Evolutionary conservation across 1,140 invertebrate species (phyloP), one percentile per base, ranked within the genome.

Genomic region (Leptinotarsa lineolata): DNA sequence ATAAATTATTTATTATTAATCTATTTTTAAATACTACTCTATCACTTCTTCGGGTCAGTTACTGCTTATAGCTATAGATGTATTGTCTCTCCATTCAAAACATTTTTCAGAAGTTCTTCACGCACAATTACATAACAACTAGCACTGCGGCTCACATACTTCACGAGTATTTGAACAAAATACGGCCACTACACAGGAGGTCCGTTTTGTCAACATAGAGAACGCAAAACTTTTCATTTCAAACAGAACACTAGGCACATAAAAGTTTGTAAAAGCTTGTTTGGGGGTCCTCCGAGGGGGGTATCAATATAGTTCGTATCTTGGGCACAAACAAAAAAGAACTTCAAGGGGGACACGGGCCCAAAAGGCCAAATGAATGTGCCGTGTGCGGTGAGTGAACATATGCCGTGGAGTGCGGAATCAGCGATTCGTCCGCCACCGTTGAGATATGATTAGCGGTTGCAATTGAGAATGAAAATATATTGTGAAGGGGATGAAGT

Each of bases 121-220:
- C 72, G 68, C 48, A 2, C 48, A 69, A 75, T 75, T 75, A 72
- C 74, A 75, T 70, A 70, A 46, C 67, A 75, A 75, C 72, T 72
- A 72, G 72, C 58, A 68, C 63, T 60, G 74, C 67, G 48, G 24
- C 64, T 60, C 69, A 72, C 70, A 72, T 72, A 54, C 30, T 65
- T 68, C 69, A 68, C 70, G 71, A 74, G 70, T 46, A 61, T 58
- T 48, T 63, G 63, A 44, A 48, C 63, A 74, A 67, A 58, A 63
- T 21, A 16, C 20, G 54, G 44, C 71, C 45, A 21, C 65, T 46
- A 30, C 63, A 64, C 76, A 72, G 75, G 77, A 74, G 22, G 77
- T 76, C 77, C 77, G 75, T 76, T 78, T 72, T 76, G 77, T 78
- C 77, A 74, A 74, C 77, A 74, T 66, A 71, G 74, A 72, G 68